Conservation (phyloP, 2,797 vertebrate species). For the Apodemus agrarius region DNA sequence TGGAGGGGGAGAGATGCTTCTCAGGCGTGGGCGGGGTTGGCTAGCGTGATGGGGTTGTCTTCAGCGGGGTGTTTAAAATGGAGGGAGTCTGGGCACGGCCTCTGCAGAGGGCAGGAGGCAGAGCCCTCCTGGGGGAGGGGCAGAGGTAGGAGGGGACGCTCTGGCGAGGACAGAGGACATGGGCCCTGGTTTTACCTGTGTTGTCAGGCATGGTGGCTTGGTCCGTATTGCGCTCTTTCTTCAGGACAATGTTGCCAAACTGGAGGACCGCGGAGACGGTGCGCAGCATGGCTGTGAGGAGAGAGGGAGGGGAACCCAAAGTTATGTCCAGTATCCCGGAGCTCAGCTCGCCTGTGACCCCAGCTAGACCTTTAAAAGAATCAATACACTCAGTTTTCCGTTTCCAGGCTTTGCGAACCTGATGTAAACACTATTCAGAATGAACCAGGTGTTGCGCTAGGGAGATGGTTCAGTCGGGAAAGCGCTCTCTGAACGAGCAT, state of each 20-base stretch:
- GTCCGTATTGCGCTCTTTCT: conserved; percentile 93
- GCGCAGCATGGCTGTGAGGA: conserved; percentile 92
- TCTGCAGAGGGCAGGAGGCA: neutral
- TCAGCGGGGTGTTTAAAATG: neutral
- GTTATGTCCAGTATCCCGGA: too few species aligned
- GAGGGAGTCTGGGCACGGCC: neutral
- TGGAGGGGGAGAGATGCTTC: neutral
- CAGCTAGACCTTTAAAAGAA: neutral
- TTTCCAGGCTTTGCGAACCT: neutral
- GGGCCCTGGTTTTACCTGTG: conserved; percentile 85
- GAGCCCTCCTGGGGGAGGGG: too few species aligned
- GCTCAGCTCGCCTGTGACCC: neutral
- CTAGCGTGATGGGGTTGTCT: neutral
- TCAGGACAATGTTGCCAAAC: conserved; percentile 94
- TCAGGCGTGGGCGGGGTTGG: neutral
- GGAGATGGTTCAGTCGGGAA: neutral
- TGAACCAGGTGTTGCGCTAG: neutral
- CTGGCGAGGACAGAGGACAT: neutral
- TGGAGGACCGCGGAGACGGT: conserved; percentile 94
- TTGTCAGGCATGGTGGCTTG: conserved; percentile 97
- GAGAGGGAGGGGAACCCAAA: neutral
- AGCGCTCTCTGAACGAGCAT: neutral
- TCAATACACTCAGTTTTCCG: neutral
- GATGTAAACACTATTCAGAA: neutral
- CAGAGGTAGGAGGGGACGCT: neutral